Evolutionary conservation across 1,140 invertebrate genomes (phyloP), one percentile per base, ranked within the genome.

Genomic region (Saccostrea cuccullata): DNA sequence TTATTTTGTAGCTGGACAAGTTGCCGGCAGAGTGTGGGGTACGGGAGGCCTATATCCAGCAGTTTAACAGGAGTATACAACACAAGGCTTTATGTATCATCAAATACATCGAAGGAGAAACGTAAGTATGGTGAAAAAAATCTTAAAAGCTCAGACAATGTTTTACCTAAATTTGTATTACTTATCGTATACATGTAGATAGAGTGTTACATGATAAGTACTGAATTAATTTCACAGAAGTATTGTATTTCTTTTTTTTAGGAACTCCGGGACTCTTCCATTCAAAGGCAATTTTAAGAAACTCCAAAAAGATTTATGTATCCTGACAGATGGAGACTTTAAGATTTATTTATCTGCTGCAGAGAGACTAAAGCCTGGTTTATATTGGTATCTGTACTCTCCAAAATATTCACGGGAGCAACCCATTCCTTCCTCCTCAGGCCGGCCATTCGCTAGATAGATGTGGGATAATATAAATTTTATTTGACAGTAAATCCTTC

Each of bases 61-160:
- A 93, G 40, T 94, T 94, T 87, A 91, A 92, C 83, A 87, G 90
- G 70, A 87, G 88, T 1, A 88, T 94, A 17, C 91, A 93, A 30
- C 90, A 91, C 30, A 91, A 91, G 90, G 93, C 93, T 47, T 84
- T 93, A 20, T 90, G 90, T 85, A 91, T 94, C 55, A 92, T 94
- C 30, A 93, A 93, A 88, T 91, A 93, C 87, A 83, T 93, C 30
- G 93, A 94, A 82, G 89, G 87, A 73, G 92, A 93, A 87, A 92
- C 89, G 93, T 94, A 91, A 91, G 92, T 92, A n/a, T 85, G n/a
- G 40, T 56, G 11, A 36, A 77, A 77, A 26, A 13, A 13, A 82
- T 82, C 73, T 36, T 36, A 82, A 2, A 5, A 47, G 5, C 6
- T 47, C 5, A 47, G 47, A 47, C 47, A 47, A 47, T 47, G 5